Conservation (phyloP, 2,113 vertebrate species). For the zebrafish (Danio rerio) region DNA sequence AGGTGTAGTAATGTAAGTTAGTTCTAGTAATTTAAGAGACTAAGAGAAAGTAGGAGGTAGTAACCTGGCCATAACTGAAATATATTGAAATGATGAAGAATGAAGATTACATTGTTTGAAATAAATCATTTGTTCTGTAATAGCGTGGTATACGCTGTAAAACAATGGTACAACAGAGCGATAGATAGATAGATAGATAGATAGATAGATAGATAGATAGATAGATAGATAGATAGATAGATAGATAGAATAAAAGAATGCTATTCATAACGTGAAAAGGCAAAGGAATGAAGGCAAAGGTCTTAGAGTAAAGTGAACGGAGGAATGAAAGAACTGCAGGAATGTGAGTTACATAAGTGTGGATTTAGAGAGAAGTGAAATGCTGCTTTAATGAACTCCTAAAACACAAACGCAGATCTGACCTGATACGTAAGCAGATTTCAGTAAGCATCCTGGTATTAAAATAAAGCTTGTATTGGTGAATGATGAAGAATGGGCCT, state of each 20-base stretch:
- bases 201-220: neutral
- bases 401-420: neutral
- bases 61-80: too few species aligned
- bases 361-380: constrained; percentile 38
- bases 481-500: constrained; percentile 12
- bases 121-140: constrained; percentile 28
- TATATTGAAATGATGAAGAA: too few species aligned
- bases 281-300: neutral
- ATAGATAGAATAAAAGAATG: neutral
- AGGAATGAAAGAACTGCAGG: constrained; percentile 4
- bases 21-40: too few species aligned
- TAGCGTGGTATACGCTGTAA: too few species aligned
- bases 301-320: neutral
- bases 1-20: too few species aligned
- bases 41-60: too few species aligned
- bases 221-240: neutral
- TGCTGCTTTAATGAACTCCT: constrained; percentile 42
- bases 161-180: too few species aligned
- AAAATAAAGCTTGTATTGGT: constrained; percentile 44
- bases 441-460: neutral
- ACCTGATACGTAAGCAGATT: neutral
- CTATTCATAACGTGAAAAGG: neutral
- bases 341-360: constrained; percentile 74
- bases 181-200: neutral
- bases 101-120: too few species aligned